Percentiles rank a stretch among this genome's conserved stretches.
Evolutionary conservation across 2,113 vertebrate species (phyloP).

Genomic region (Noturus placidus): DNA sequence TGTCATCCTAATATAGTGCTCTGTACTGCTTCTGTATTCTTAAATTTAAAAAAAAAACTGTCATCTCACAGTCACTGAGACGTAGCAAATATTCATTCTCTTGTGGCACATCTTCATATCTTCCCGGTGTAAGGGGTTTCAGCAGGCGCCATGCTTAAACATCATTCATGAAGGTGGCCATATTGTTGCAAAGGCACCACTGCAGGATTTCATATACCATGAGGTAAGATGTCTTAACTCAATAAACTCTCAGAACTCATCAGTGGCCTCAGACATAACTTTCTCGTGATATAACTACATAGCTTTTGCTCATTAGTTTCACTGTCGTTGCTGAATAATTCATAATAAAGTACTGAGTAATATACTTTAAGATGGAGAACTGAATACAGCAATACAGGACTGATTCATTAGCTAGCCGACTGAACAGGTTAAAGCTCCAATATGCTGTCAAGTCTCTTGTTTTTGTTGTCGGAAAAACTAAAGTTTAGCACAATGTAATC

Average conservation of each 20-base stretch:
- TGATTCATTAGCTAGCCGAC: not conserved
- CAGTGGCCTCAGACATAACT: not conserved
- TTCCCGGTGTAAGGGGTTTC: constrained; percentile 19
- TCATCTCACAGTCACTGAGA: constrained; percentile 36
- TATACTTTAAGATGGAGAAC: constrained; percentile 8
- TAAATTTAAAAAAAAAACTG: constrained; percentile 2
- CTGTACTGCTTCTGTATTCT: constrained; percentile 17
- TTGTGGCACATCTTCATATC: constrained; percentile 4
- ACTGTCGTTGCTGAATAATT: not conserved
- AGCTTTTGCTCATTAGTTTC: not conserved
- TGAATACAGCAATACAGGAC: not conserved
- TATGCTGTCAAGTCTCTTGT: not conserved
- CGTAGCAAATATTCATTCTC: constrained; percentile 22
- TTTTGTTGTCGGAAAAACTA: not conserved
- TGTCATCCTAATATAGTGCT: constrained; percentile 37
- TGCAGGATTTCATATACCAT: constrained; percentile 34
- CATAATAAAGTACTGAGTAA: not conserved
- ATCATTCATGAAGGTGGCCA: not conserved
- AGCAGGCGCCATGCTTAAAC: constrained; percentile 30
- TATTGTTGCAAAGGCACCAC: not conserved
- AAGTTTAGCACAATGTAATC: not conserved
- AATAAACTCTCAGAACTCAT: not conserved
- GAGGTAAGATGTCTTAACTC: constrained; percentile 18
- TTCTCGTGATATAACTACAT: not conserved
- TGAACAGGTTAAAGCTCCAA: not conserved